Conservation (phyloP, 1,140 invertebrate genomes). For the Tetraneura akinire region DNA sequence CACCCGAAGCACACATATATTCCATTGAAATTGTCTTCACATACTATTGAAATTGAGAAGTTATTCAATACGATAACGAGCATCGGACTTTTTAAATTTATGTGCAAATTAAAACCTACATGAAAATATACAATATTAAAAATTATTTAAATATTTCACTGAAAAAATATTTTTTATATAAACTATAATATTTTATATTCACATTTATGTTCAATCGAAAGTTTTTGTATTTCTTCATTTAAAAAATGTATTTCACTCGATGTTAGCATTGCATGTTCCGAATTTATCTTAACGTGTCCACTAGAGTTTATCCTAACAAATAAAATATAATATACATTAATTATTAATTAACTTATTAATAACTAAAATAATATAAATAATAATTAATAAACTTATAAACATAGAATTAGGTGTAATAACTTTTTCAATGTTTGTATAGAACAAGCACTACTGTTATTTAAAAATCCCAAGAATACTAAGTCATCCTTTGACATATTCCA, state of each 20-base stretch:
- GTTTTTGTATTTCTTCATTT: neutral
- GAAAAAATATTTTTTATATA: too few relatives aligned
- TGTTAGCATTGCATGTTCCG: neutral
- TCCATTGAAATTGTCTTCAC: neutral
- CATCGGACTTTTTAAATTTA: neutral
- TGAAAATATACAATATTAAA: neutral
- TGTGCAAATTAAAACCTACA: slow-evolving; percentile 6
- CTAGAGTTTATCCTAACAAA: neutral
- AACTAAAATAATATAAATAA: too few relatives aligned
- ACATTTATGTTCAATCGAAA: neutral
- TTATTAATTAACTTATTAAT: too few relatives aligned
- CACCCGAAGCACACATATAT: slow-evolving; percentile 8
- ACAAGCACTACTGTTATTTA: neutral
- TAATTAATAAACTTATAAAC: too few relatives aligned
- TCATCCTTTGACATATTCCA: slow-evolving; percentile 25
- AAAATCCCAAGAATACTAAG: neutral
- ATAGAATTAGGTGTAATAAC: neutral
- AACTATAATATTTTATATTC: too few relatives aligned
- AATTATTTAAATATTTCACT: neutral
- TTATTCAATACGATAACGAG: neutral
- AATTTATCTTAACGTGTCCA: neutral
- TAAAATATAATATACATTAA: too few relatives aligned
- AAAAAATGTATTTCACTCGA: neutral
- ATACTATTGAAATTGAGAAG: neutral
- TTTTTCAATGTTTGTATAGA: slow-evolving; percentile 18